These are phyloP conservation scores for Leptopilina boulardi DNA, from an alignment of 1,140 invertebrate species.

Conservation along the genomic window DNA sequence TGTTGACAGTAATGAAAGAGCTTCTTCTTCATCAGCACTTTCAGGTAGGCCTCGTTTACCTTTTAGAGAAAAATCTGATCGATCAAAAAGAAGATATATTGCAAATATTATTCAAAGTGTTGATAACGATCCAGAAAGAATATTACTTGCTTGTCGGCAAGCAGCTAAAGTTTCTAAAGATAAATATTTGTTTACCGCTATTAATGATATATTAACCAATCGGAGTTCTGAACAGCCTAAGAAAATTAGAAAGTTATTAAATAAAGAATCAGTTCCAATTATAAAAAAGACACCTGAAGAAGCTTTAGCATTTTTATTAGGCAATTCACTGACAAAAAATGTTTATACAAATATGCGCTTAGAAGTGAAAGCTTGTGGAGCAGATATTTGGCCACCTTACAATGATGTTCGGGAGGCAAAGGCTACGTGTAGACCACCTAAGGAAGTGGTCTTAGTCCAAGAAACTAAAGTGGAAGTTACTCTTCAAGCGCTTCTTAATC, in stretches of 20 bases:
- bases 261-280: neutral
- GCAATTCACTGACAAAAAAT: neutral
- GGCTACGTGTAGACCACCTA: neutral
- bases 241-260: neutral
- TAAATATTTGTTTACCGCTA: neutral
- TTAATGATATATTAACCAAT: neutral
- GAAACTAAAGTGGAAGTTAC: neutral
- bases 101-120: neutral
- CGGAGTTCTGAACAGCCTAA: neutral
- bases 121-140: neutral
- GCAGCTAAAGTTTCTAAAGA: constrained; percentile 3
- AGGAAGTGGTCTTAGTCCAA: neutral
- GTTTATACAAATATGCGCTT: neutral
- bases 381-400: neutral
- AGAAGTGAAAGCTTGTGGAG: neutral
- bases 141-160: neutral
- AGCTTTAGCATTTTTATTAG: neutral
- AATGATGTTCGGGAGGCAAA: neutral
- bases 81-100: neutral
- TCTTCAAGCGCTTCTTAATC: neutral
- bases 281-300: neutral
- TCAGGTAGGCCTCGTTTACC: neutral
- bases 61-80: neutral
- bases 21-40: neutral
- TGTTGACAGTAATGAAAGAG: neutral